phyloP scores from a whole-genome alignment of 2,113 vertebrate genomes.

The Trochalopteron elliotii region DNA sequence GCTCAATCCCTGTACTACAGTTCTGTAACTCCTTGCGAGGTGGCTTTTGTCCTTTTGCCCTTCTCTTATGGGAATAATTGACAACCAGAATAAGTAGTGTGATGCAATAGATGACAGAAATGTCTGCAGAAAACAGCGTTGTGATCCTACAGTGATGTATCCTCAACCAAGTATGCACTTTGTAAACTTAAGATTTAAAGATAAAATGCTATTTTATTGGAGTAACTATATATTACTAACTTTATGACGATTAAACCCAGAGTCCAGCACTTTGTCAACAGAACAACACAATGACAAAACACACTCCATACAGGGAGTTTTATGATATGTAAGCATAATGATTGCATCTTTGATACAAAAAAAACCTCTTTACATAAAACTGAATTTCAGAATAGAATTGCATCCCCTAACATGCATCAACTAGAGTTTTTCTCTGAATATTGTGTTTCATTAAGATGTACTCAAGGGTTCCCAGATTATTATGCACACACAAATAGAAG shows the following conservation, averaged over 20 bases:
- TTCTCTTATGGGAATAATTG: background rate
- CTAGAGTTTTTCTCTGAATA: background rate
- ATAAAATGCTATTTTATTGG: background rate
- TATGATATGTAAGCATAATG: background rate
- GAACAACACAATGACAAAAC: background rate
- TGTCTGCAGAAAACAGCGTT: background rate
- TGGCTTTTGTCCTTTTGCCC: background rate
- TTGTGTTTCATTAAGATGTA: background rate
- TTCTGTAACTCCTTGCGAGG: rapidly evolving
- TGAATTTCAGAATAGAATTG: background rate
- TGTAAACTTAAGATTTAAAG: background rate
- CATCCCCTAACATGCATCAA: background rate
- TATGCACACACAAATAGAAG: background rate
- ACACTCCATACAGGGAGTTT: background rate
- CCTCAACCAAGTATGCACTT: background rate
- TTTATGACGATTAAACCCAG: background rate
- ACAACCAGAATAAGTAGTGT: background rate
- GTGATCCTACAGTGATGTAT: background rate
- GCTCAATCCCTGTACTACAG: background rate
- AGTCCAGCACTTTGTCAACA: background rate
- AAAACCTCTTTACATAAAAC: background rate
- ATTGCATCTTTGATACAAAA: background rate
- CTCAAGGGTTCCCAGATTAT: background rate
- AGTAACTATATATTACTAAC: background rate
- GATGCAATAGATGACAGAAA: background rate